Evolutionary conservation across 2,888 invertebrate species (phyloP).

Genomic region (Ochropleura plecta): DNA sequence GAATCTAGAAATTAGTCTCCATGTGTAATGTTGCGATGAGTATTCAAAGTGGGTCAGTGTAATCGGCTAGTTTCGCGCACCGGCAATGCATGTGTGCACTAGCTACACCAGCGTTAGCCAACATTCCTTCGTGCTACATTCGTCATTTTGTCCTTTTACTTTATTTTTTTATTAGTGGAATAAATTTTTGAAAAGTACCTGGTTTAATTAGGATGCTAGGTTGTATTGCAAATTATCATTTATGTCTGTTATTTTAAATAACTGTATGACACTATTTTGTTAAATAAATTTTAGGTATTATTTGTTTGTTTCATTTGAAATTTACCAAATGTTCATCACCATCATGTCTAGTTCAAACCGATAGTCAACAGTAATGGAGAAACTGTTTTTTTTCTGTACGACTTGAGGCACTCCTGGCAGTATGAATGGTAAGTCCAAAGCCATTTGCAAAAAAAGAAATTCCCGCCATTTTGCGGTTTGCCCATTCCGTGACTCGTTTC

Average conservation of each 20-base stretch:
- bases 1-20: conserved; percentile 63
- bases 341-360: background rate
- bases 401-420: background rate
- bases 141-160: conserved; percentile 82
- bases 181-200: conserved; percentile 90
- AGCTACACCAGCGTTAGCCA: conserved; percentile 81
- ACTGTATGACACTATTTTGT: conserved; percentile 91
- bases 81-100: conserved; percentile 54
- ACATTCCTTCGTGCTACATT: conserved; percentile 90
- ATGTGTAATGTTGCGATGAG: conserved; percentile 61
- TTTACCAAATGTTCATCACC: background rate
- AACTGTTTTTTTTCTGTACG: background rate
- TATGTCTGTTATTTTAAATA: conserved; percentile 90
- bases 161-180: conserved; percentile 80
- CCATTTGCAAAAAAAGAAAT: background rate
- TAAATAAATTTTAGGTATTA: conserved; percentile 90
- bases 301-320: conserved; percentile 76
- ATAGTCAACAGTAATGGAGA: background rate
- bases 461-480: conserved; percentile 32
- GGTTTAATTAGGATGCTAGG: conserved; percentile 91
- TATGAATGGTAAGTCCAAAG: background rate
- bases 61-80: conserved; percentile 60
- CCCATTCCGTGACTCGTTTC: background rate
- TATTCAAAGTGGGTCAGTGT: conserved; percentile 71
- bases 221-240: conserved; percentile 90